Base-by-base conservation (phyloP, 2,113 vertebrate genomes). In the Tetraodon nigroviridis region DNA sequence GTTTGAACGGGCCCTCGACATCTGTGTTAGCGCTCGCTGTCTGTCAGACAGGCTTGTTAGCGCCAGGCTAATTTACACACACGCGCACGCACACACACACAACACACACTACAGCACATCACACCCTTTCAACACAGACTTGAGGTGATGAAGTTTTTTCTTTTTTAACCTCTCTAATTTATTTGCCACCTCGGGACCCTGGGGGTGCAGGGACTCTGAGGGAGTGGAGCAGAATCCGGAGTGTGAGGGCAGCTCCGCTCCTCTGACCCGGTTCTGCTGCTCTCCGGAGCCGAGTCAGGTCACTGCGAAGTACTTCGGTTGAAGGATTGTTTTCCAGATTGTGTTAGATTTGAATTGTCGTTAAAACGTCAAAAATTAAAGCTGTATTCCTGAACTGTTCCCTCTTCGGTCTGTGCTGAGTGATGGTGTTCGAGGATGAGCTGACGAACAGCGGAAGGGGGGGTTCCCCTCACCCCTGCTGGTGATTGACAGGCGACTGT, bases 1-100 rank as follows among this genome's bases (percentile, higher is more conserved):
- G 78, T 86, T 80, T 81, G 87, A 86, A 85, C 82, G 83, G 86
- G 87, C 84, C 80, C 81, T 85, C 80, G 72, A 87, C 87, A 89
- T 89, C 87, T 87, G 85, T 79, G 83, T 84, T 80, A 73, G 80
- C 55, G 55, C 76, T 78, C 76, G 53, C 51, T 13, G 80, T 86
- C 79, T 78, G 58, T 80, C 76, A 71, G 85, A 73, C 69, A 59
- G 59, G 75, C 71, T 75, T 79, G 79, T 82, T 64, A 77, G 82
- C 76, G 52, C 79, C 67, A 64, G 71, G 67, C 75, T 86, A 67
- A 85, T 86, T 89, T 88, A 79, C 72, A 70, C 32, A 12, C 32
- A 37, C 8, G 3, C 32, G 3, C 32, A 37, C 32, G 55, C 24
- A 56, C 73, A 82, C 73, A 73, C 73, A 78, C 73, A 64, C 73